Conservation (phyloP, 2,888 invertebrate genomes). For the Liodrosophila aerea region DNA sequence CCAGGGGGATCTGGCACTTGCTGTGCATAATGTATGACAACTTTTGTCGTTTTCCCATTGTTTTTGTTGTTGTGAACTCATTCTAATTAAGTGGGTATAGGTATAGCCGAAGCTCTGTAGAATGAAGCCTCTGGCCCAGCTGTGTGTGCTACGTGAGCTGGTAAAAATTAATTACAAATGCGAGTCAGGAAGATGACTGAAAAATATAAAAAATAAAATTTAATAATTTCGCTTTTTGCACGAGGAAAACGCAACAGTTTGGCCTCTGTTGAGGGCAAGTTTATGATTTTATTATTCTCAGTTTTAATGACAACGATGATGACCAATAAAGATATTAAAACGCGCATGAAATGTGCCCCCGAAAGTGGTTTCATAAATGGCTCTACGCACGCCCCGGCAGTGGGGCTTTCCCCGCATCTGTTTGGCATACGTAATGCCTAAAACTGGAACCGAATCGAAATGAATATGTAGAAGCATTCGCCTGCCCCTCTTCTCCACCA, state of each 20-base stretch:
- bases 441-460: constrained; percentile 28
- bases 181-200: constrained; percentile 57
- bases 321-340: constrained; percentile 80
- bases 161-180: constrained; percentile 65
- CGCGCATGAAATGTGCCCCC: constrained; percentile 69
- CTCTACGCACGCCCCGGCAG: constrained; percentile 50
- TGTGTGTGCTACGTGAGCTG: constrained; percentile 45
- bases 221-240: constrained; percentile 78
- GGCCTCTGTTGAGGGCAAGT: constrained; percentile 11
- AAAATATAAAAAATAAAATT: constrained; percentile 42
- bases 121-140: constrained; percentile 36
- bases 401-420: constrained; percentile 63
- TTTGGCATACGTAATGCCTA: constrained; percentile 56
- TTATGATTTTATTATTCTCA: constrained; percentile 74
- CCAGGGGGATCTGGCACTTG: constrained; percentile 45
- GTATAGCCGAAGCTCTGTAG: not conserved
- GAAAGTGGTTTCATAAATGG: constrained; percentile 70
- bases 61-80: constrained; percentile 57
- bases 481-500: constrained; percentile 49
- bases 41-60: constrained; percentile 35
- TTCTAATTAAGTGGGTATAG: constrained; percentile 68
- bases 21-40: constrained; percentile 71
- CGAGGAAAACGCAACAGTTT: constrained; percentile 26
- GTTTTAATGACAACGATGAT: constrained; percentile 75
- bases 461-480: constrained; percentile 63